Percentiles rank a stretch among this genome's conserved stretches.
phyloP scores from a whole-genome alignment of 2,113 vertebrate genomes.

The Guaruba guarouba region DNA sequence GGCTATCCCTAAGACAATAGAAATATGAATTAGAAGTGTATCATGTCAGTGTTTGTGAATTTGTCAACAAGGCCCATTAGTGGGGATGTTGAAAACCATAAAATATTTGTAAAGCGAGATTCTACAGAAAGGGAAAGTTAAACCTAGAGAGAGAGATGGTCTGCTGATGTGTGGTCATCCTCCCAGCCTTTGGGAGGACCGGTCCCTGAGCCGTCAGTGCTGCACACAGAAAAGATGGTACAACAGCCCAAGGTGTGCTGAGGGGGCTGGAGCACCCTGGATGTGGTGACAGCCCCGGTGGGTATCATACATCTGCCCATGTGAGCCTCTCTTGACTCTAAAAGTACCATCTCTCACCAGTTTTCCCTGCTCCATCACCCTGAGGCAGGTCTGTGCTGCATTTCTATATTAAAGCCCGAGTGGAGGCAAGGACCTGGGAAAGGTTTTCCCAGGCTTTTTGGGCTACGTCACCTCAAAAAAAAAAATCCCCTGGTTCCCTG shows the following conservation, averaged over 20 bases:
- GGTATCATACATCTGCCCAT: not conserved
- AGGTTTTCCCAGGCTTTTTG: not conserved
- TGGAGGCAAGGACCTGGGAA: not conserved
- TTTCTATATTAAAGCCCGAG: not conserved
- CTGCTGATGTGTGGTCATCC: not conserved
- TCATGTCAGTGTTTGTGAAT: not conserved
- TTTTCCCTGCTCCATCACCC: not conserved
- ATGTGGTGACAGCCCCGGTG: rapidly evolving
- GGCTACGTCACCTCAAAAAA: not conserved
- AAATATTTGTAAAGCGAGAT: not conserved
- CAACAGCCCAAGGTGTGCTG: not conserved
- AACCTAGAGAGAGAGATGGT: not conserved
- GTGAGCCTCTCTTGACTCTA: not conserved
- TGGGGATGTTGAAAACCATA: not conserved
- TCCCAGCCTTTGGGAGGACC: rapidly evolving
- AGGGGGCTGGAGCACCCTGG: not conserved
- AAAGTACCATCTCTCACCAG: not conserved
- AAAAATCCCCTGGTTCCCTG: not conserved
- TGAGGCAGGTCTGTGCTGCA: not conserved
- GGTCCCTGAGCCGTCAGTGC: rapidly evolving
- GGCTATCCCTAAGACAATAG: not conserved
- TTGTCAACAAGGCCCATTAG: not conserved
- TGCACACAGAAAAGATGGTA: not conserved
- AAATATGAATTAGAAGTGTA: not conserved
- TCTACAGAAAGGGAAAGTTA: not conserved